phyloP scores from a whole-genome alignment of 2,113 vertebrate species.

The Bujurquina vittata region DNA sequence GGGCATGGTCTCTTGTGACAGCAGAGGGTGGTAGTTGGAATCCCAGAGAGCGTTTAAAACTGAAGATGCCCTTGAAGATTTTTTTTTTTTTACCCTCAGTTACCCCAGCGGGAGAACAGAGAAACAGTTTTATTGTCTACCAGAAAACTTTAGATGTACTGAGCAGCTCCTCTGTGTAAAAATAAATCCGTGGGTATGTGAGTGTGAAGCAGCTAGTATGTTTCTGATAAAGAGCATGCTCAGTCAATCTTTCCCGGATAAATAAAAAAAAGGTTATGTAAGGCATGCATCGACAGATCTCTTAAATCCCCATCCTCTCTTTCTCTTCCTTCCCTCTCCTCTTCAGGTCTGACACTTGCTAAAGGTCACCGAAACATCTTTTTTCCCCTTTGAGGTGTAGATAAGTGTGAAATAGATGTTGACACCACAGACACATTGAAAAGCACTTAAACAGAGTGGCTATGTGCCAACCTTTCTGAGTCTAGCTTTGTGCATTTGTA shows the following conservation, averaged over 20 bases:
- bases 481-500: constrained; percentile 76
- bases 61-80: constrained; percentile 18
- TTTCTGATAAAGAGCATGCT: constrained; percentile 62
- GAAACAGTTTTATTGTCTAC: constrained; percentile 19
- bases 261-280: constrained; percentile 75
- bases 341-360: constrained; percentile 71
- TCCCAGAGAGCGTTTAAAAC: neutral
- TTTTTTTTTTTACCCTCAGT: neutral
- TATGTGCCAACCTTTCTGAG: constrained; percentile 69
- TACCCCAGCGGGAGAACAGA: neutral
- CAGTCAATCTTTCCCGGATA: constrained; percentile 46
- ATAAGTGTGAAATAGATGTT: constrained; percentile 80
- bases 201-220: constrained; percentile 39
- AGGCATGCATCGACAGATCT: constrained; percentile 59
- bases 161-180: constrained; percentile 30
- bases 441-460: constrained; percentile 76
- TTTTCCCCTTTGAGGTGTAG: constrained; percentile 76
- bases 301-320: constrained; percentile 49
- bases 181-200: constrained; percentile 22
- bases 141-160: constrained; percentile 29
- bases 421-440: constrained; percentile 76
- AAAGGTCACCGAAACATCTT: constrained; percentile 77
- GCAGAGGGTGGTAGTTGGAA: constrained; percentile 29
- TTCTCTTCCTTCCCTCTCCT: constrained; percentile 40
- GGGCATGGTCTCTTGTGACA: neutral